Base-by-base conservation (phyloP, 2,113 vertebrate species). In the Mellivora capensis region DNA sequence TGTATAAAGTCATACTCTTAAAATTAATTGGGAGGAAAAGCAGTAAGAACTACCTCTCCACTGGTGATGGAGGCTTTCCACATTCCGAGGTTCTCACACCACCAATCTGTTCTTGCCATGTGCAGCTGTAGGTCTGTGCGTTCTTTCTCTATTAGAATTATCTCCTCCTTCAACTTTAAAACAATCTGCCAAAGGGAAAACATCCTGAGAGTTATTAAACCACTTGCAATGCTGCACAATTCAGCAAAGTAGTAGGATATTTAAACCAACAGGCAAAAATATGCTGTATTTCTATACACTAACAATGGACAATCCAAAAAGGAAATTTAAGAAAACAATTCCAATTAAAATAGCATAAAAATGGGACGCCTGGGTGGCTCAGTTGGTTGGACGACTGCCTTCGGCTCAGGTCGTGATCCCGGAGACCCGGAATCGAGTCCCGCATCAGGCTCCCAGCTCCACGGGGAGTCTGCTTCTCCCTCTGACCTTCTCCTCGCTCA, bases 21-120 rank as follows among this genome's bases (percentile, higher is more conserved):
- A 85, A 76, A 31, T 20, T n/a, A 64, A 49, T 1, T 4, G 20
- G 14, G 42, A 88, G 9, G 37, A 27, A 20, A 57, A 21, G 37
- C 71, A 57, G 49, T 15, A 29, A 25, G 2, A 5, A 91, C 37
- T 97, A 99, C 99, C 99, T 99, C 99, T 7, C 99, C 99, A 39
- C 98, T 98, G 86, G 98, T 99, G 80, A 99, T 99, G 29, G 98
- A 96, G 6, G 99, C 99, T 98, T 99, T 99, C 99, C 99, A 99
- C 98, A 99, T 98, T 34, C 99, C 99, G 18, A 99, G 98, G 96
- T 99, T 99, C 97, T 99, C 99, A 98, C 99, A 99, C 99, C 99
- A 99, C 99, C 99, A 99, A 91, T 99, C 99, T 0, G 99, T 99
- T 91, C 99, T 99, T 6, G 98, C 99, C 98, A 99, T 99, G 96